Percentiles rank a stretch among this genome's conserved stretches.
Conservation (phyloP, 2,888 invertebrate genomes). For the Marronus borbonicus region DNA sequence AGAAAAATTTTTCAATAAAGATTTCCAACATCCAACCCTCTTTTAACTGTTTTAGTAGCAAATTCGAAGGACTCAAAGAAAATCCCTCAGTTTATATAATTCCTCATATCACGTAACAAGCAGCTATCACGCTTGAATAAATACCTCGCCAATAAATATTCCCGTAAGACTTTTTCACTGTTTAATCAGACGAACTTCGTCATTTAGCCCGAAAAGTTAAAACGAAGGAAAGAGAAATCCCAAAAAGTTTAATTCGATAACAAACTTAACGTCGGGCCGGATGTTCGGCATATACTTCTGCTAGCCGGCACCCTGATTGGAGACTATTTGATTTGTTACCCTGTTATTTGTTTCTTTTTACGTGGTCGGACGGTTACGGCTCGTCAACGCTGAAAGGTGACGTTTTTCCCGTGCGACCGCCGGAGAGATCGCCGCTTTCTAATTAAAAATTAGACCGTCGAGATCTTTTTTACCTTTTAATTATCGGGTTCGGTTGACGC, state of each 20-base stretch:
- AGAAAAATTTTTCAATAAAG: too few species aligned
- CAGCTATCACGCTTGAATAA: neutral
- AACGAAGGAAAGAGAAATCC: conserved; percentile 11
- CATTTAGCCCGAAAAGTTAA: neutral
- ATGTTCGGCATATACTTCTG: conserved; percentile 12
- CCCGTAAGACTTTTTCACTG: neutral
- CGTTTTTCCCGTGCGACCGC: conserved; percentile 16
- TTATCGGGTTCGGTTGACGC: conserved; percentile 41
- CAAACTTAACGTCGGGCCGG: conserved; percentile 32
- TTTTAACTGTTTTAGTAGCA: neutral
- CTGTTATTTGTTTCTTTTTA: conserved; percentile 48
- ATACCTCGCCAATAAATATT: neutral
- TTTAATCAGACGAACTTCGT: conserved; percentile 4
- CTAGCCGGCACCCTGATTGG: conserved; percentile 28
- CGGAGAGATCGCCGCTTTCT: conserved; percentile 30
- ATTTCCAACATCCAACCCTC: too few species aligned
- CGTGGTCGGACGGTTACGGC: conserved; percentile 27
- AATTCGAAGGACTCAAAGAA: neutral
- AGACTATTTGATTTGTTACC: conserved; percentile 49
- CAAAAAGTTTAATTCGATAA: conserved; percentile 41
- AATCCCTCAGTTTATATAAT: too few species aligned
- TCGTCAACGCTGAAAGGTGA: conserved; percentile 1
- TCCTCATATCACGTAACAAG: too few species aligned
- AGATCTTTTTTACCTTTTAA: conserved; percentile 46
- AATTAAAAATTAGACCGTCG: conserved; percentile 48